Percentiles rank a stretch among this genome's conserved stretches.
Evolutionary conservation across 2,888 invertebrate species (phyloP).

Genomic region (Synanthedon formicaeformis): DNA sequence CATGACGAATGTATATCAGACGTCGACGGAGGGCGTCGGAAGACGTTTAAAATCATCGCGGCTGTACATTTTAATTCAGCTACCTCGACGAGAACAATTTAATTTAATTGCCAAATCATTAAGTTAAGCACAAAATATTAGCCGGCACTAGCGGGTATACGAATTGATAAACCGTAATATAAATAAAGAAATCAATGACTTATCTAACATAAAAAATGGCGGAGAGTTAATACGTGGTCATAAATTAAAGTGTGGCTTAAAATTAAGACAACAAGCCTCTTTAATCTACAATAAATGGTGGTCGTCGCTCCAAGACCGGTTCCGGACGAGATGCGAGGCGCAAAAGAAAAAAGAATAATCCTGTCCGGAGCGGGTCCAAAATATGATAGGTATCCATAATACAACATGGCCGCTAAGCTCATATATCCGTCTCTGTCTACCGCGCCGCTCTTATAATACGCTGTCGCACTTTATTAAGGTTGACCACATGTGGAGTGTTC

Average conservation of each 20-base stretch:
- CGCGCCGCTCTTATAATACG: constrained; percentile 28
- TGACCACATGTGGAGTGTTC: constrained; percentile 72
- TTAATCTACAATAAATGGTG: constrained; percentile 72
- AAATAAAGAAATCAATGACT: constrained; percentile 64
- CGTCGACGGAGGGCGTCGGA: constrained; percentile 23
- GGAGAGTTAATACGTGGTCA: constrained; percentile 60
- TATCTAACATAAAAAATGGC: constrained; percentile 55
- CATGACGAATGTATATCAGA: constrained; percentile 32
- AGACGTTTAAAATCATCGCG: constrained; percentile 43
- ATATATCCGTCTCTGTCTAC: constrained; percentile 46
- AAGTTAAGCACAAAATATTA: constrained; percentile 68
- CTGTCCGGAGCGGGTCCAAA: constrained; percentile 68
- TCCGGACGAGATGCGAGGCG: constrained; percentile 53
- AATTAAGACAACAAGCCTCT: constrained; percentile 72
- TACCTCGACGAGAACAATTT: constrained; percentile 64
- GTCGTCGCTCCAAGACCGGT: constrained; percentile 65
- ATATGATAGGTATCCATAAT: constrained; percentile 72
- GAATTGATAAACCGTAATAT: constrained; percentile 48
- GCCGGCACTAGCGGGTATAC: constrained; percentile 48
- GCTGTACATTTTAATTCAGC: constrained; percentile 63
- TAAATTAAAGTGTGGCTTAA: constrained; percentile 69
- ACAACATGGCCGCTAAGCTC: constrained; percentile 70
- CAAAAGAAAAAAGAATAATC: constrained; percentile 66
- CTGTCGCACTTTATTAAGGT: constrained; percentile 64
- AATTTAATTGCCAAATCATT: constrained; percentile 71